Conservation (phyloP, 2,797 vertebrate genomes). For the Neopelma chrysocephalum region DNA sequence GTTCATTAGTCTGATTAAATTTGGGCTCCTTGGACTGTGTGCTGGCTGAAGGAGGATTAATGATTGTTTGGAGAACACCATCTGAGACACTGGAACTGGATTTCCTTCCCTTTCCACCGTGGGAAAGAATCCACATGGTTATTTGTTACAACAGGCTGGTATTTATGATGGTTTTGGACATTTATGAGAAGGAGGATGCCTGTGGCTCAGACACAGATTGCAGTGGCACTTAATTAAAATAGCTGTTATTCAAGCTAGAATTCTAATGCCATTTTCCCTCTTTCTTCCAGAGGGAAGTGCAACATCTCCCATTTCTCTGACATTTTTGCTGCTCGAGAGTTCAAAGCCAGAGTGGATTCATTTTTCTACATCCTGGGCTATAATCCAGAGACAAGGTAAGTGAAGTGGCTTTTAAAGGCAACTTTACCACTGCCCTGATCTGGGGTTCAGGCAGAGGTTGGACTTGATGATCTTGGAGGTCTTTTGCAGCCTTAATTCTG, state of each 20-base stretch:
- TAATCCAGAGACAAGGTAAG: constrained; percentile 99
- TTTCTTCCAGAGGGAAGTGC: constrained; percentile 92
- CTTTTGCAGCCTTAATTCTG: background rate
- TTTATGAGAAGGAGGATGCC: background rate
- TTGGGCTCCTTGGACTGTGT: background rate
- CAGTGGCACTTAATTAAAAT: background rate
- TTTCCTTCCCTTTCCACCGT: background rate
- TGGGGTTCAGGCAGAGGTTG: background rate
- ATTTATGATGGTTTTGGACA: background rate
- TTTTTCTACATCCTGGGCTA: constrained; percentile 99
- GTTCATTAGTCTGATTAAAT: background rate
- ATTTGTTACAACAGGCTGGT: background rate
- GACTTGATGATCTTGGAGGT: background rate
- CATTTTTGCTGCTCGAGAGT: constrained; percentile 99
- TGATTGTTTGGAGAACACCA: background rate
- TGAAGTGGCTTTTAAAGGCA: background rate
- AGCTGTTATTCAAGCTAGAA: background rate
- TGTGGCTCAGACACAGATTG: background rate
- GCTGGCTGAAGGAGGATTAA: background rate
- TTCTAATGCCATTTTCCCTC: constrained; percentile 5
- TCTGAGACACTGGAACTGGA: background rate
- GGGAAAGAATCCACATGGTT: background rate
- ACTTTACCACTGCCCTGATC: background rate
- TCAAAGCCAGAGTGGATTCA: constrained; percentile 97
- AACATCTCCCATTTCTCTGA: constrained; percentile 99